Conservation (phyloP, 2,888 invertebrate species). For the Amaurobius ferox region DNA sequence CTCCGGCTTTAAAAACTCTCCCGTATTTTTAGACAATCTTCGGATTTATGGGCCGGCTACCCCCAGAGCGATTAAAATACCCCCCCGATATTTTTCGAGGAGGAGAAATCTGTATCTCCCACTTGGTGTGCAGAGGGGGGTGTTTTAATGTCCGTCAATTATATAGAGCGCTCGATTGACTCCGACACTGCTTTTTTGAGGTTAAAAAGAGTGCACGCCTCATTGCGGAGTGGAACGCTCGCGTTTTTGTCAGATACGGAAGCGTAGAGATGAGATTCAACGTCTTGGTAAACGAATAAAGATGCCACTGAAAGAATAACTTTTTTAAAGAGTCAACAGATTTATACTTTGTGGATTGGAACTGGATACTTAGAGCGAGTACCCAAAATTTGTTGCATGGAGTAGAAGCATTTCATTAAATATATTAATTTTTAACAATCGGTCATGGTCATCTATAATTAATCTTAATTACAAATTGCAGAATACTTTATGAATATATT, state of each 20-base stretch:
- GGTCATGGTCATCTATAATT: no score
- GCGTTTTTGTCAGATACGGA: neutral
- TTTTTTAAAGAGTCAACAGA: no score
- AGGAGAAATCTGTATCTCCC: neutral
- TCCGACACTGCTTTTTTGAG: conserved; percentile 31
- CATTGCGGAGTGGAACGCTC: conserved; percentile 10
- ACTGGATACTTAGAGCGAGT: no score
- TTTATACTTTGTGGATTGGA: no score
- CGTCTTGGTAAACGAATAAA: neutral
- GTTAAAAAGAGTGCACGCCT: conserved; percentile 27
- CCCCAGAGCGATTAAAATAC: conserved; percentile 37
- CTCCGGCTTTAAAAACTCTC: conserved; percentile 58
- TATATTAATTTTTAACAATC: no score
- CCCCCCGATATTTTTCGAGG: conserved; percentile 14
- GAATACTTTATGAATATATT: no score
- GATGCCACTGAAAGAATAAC: no score
- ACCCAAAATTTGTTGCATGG: no score
- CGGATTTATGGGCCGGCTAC: conserved; percentile 60
- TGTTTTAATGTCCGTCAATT: conserved; percentile 66
- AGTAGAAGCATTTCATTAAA: no score
- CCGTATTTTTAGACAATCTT: conserved; percentile 68
- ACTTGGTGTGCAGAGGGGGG: neutral
- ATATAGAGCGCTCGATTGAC: conserved; percentile 60
- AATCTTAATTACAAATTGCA: no score
- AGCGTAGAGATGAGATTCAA: conserved; percentile 7